Conservation (phyloP, 2,797 vertebrate genomes). For the Danio tinwini region DNA sequence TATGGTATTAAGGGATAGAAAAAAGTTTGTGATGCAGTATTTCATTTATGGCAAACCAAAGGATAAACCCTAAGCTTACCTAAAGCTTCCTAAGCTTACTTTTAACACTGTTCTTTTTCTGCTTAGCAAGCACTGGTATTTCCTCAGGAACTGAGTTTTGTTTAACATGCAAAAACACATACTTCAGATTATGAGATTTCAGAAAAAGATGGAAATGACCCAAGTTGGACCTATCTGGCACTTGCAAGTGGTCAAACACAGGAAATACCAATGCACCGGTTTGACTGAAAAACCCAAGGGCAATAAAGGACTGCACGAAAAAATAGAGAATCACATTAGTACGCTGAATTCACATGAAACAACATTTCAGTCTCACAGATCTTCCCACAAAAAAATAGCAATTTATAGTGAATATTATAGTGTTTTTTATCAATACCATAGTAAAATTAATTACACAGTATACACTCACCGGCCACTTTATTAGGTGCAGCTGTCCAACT, state of each 20-base stretch:
- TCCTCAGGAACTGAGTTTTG: background rate
- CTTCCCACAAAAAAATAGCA: too few species aligned
- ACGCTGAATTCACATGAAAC: background rate
- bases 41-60: background rate
- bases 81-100: background rate
- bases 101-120: background rate
- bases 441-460: too few species aligned
- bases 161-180: background rate
- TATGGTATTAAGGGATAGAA: background rate
- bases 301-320: background rate
- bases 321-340: background rate
- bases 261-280: background rate
- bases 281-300: constrained; percentile 1
- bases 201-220: background rate
- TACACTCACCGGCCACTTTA: too few species aligned
- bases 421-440: too few species aligned
- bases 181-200: background rate
- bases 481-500: too few species aligned
- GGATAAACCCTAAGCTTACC: background rate
- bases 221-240: background rate
- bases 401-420: too few species aligned
- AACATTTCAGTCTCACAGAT: too few species aligned
- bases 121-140: background rate
- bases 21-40: background rate
- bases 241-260: background rate